Conservation (phyloP, 1,140 invertebrate species). For the Heterodera carotae region DNA sequence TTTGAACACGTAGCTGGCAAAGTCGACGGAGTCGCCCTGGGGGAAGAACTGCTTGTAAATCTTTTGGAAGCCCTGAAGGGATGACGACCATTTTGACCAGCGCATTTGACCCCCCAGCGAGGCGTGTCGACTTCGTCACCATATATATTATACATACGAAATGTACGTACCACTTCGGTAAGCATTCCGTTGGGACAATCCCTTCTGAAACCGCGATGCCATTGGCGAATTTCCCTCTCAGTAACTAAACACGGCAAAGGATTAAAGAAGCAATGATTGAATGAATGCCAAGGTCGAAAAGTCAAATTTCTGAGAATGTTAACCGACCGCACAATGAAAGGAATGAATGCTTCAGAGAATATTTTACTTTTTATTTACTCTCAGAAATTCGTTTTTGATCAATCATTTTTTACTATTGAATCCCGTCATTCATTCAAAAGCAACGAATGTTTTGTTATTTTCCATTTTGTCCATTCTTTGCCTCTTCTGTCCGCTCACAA, state of each 20-base stretch:
- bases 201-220: slow-evolving; percentile 65
- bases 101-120: too few relatives aligned
- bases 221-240: slow-evolving; percentile 65
- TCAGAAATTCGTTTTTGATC: too few relatives aligned
- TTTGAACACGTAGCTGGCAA: slow-evolving; percentile 91
- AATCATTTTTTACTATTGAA: too few relatives aligned
- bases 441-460: too few relatives aligned
- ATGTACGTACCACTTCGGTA: slow-evolving; percentile 59
- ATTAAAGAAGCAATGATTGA: not conserved
- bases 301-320: too few relatives aligned
- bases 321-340: too few relatives aligned
- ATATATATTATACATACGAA: slow-evolving; percentile 2
- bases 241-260: slow-evolving; percentile 54
- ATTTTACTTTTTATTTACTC: too few relatives aligned
- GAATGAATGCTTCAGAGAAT: too few relatives aligned
- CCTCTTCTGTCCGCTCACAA: slow-evolving; percentile 53
- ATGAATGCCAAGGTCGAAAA: too few relatives aligned
- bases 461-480: slow-evolving; percentile 9
- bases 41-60: slow-evolving; percentile 98
- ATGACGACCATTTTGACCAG: too few relatives aligned
- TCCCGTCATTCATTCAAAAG: too few relatives aligned
- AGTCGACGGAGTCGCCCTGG: slow-evolving; percentile 90
- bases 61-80: slow-evolving; percentile 87
- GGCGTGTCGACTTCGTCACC: too few relatives aligned
- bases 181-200: slow-evolving; percentile 66